Conservation (phyloP, 2,113 vertebrate genomes). For the Pomatostomus ruficeps region DNA sequence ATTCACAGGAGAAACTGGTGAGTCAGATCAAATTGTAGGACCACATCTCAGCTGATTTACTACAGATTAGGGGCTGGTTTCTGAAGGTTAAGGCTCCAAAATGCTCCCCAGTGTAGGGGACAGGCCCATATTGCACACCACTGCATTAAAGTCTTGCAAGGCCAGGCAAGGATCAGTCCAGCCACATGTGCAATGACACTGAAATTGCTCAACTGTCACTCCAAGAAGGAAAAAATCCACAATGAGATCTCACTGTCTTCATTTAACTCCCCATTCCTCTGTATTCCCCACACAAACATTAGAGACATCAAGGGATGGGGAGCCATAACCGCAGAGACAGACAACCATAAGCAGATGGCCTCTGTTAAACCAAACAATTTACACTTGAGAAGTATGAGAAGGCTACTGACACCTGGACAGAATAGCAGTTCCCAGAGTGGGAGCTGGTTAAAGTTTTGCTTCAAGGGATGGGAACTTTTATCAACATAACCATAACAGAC, state of each 20-base stretch:
- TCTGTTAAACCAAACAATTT: conserved; percentile 6
- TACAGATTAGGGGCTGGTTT: not conserved
- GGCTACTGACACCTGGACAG: not conserved
- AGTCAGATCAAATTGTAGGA: not conserved
- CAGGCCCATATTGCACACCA: not conserved
- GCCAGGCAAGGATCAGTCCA: not conserved
- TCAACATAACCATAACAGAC: not conserved
- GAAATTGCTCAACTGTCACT: not conserved
- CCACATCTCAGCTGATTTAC: not conserved
- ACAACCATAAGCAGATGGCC: not conserved
- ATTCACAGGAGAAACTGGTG: fast-evolving
- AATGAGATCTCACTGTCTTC: not conserved
- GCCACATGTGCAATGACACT: not conserved
- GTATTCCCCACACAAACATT: not conserved
- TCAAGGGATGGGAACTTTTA: not conserved
- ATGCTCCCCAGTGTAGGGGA: not conserved
- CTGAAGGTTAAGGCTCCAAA: not conserved
- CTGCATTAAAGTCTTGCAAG: not conserved
- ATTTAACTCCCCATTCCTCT: not conserved
- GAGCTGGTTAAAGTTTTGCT: not conserved
- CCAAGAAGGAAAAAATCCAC: not conserved
- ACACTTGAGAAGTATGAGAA: not conserved
- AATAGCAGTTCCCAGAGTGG: not conserved
- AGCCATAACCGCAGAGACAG: not conserved
- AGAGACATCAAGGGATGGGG: not conserved